Evolutionary conservation across 1,140 invertebrate species (phyloP).

Genomic region (Diabrotica undecimpunctata): DNA sequence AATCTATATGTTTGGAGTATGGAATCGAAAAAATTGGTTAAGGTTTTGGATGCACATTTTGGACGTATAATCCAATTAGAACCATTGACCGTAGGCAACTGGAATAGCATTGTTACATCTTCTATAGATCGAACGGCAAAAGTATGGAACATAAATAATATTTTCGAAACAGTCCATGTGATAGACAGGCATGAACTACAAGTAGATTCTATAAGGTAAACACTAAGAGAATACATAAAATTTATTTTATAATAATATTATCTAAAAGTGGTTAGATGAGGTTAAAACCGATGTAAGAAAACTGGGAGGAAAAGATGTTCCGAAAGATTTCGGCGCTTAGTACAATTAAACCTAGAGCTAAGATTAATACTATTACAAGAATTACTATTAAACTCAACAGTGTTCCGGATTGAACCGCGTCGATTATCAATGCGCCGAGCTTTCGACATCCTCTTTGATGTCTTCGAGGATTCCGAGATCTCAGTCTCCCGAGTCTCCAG

Average conservation of each 20-base stretch:
- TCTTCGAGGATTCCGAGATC: too few species aligned
- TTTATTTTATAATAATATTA: background rate
- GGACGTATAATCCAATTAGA: constrained; percentile 91
- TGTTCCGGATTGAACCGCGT: too few species aligned
- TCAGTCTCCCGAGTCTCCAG: too few species aligned
- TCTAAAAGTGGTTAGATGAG: too few species aligned
- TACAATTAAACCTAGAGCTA: too few species aligned
- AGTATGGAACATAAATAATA: constrained; percentile 99
- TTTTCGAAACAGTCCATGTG: constrained; percentile 95
- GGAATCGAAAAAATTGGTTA: constrained; percentile 72
- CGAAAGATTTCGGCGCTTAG: too few species aligned
- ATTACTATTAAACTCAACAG: too few species aligned
- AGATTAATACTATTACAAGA: too few species aligned
- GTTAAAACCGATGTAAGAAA: too few species aligned
- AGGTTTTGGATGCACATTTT: constrained; percentile 94
- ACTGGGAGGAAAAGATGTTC: too few species aligned
- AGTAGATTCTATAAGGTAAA: constrained; percentile 84
- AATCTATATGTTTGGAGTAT: constrained; percentile 94
- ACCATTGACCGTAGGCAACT: constrained; percentile 78
- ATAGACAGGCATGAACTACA: constrained; percentile 94
- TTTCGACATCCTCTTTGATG: too few species aligned
- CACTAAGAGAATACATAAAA: background rate
- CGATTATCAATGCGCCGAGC: too few species aligned
- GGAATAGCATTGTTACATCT: constrained; percentile 94
- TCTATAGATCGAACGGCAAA: constrained; percentile 97